phyloP scores from a whole-genome alignment of 2,797 vertebrate genomes.

The Staurois parvus region DNA sequence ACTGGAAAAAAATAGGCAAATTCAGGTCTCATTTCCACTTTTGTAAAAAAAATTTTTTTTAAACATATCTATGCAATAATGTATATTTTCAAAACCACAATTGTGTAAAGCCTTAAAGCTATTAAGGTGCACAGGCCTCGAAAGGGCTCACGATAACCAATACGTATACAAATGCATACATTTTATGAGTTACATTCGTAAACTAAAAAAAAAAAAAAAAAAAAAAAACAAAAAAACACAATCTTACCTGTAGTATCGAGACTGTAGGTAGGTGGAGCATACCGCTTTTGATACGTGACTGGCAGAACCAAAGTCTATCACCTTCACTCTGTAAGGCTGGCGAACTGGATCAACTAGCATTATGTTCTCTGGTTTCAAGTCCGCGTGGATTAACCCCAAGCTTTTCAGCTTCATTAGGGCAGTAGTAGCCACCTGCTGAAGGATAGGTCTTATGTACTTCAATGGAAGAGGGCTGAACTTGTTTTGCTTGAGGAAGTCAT shows the following conservation, averaged over 20 bases:
- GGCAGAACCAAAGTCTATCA: conserved; percentile 97
- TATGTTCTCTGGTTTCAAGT: conserved; percentile 97
- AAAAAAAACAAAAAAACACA: neutral
- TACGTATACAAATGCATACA: too few species aligned
- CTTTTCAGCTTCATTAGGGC: conserved; percentile 97
- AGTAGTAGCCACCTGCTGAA: conserved; percentile 96
- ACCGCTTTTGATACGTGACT: conserved; percentile 97
- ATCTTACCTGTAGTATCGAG: conserved; percentile 93
- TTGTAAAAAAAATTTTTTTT: too few species aligned
- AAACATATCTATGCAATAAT: too few species aligned
- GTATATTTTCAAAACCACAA: too few species aligned
- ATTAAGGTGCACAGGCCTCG: too few species aligned
- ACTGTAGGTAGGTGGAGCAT: conserved; percentile 98
- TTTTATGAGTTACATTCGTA: too few species aligned
- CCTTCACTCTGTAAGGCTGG: conserved; percentile 96
- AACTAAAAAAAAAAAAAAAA: too few species aligned
- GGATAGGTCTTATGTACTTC: conserved; percentile 93
- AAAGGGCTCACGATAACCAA: too few species aligned
- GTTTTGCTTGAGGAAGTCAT: conserved; percentile 98
- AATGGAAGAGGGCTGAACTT: conserved; percentile 97
- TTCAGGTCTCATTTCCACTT: too few species aligned
- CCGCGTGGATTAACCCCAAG: conserved; percentile 94
- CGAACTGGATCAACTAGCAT: conserved; percentile 95
- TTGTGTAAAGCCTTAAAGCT: too few species aligned
- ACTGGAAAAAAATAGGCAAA: too few species aligned